Evolutionary conservation across 2,113 vertebrate genomes (phyloP), one percentile per base, ranked within the genome.

Genomic region (Eurypyga helias): DNA sequence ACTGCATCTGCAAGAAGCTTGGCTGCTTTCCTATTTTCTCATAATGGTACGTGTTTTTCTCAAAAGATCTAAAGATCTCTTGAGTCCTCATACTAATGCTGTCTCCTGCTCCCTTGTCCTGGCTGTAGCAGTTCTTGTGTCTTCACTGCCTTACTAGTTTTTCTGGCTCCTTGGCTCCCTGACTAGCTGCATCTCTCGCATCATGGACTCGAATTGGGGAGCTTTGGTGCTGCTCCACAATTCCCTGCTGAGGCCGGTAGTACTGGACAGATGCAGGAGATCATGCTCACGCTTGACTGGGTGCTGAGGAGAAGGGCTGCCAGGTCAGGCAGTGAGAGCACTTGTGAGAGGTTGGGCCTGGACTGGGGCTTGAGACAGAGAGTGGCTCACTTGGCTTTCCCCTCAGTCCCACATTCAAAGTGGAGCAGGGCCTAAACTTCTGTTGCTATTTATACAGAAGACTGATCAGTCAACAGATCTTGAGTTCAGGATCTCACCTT

Each of bases 211-310:
- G 0, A 77, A 36, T 24, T 20, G 36, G 41, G 43, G 6, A 72
- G 13, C 41, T 52, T 55, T 55, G 34, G 29, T 87, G 38, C 67
- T 60, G 54, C 73, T 55, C 34, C 38, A 24, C 46, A 57, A 2
- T 17, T 66, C 60, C 45, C 33, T 49, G 46, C 51, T 0, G 0
- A 38, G 13, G n/a, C 38, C 0, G 0, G 6, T 49, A n/a, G n/a
- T 36, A 45, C 26, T 23, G 5, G 1, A 52, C 46, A 26, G 20
- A 70, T 52, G 43, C 16, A 51, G 87, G 24, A 86, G 29, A 29
- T 83, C 2, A 2, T 58, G 9, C 45, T 79, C 21, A 33, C 1
- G 2, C 46, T 43, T 83, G 46, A 10, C 34, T 46, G 7, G 0
- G 62, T 36, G 25, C 25, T 1, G 3, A 71, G 57, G 9, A 71